Evolutionary conservation across 92 coral and sea anemone species (phyloP), one percentile per base, ranked within the genome.

Genomic region (Phenganax marumi): DNA sequence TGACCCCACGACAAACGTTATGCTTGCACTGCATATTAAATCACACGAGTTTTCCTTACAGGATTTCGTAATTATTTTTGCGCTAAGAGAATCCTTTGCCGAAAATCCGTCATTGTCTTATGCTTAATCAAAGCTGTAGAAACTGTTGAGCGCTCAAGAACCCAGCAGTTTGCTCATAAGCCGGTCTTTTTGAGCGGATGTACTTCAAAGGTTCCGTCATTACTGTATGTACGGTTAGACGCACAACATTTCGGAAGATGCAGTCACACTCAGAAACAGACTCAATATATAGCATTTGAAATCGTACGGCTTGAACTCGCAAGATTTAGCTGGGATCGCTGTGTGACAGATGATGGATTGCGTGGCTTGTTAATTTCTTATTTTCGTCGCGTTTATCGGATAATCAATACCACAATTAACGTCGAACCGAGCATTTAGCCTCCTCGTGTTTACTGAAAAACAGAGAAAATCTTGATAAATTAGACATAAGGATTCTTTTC

Each of bases 111-210:
- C 73, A 78, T 78, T 78, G 83, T 78, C 73, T 63, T 13, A 46
- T 14, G 58, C 52, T 78, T 78, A 78, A 78, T 78, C 83, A 78
- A 61, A 43, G 73, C 68, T 61, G n/a, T 53, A 78, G 70, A 26
- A 78, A 68, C 83, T 68, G 73, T 78, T 58, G 83, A 76, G 81
- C 50, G 83, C 58, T 78, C 70, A 78, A 78, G 83, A 78, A 62
- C 83, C 83, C 83, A 78, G 83, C 83, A 78, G 83, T 78, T 78
- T 72, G 83, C 83, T 73, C 63, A 78, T 78, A 78, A 78, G 83
- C 73, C 83, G 83, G 83, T 50, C 83, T 78, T 61, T 78, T 78
- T 78, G 83, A 78, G 61, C 73, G 83, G 8, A 78, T 78, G 73
- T 62, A 62, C 83, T 39, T 78, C 83, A 78, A 78, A 78, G 83